A percentile compares a stretch with the other conserved stretches of the same genome.
Conservation (phyloP, 2,888 invertebrate species). For the Mythimna impura region DNA sequence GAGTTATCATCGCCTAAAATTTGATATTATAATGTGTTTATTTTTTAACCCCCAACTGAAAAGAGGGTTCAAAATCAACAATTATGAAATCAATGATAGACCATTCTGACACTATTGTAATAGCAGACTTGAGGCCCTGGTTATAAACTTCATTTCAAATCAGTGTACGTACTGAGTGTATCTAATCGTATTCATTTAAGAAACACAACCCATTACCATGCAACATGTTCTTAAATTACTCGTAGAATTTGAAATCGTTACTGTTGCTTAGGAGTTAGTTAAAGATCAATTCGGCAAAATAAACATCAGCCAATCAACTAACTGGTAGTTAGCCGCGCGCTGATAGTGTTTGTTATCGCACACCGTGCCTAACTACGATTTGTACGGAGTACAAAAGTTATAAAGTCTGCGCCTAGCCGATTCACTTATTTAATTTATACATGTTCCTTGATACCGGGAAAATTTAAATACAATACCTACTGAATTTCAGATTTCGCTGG, state of each 20-base stretch:
- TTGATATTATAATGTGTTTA: too few species aligned
- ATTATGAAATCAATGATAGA: too few species aligned
- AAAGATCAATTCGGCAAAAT: conserved; percentile 59
- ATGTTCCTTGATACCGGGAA: conserved; percentile 58
- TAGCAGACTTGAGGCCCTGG: too few species aligned
- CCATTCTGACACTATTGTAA: too few species aligned
- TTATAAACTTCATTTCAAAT: background rate
- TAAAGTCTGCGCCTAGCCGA: conserved; percentile 54
- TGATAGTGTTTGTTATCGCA: conserved; percentile 78
- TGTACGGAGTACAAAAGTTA: conserved; percentile 69
- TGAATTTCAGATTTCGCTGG: conserved; percentile 44
- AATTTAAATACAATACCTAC: conserved; percentile 70
- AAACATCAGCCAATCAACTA: conserved; percentile 54
- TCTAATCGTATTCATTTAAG: conserved; percentile 17
- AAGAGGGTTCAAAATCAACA: too few species aligned
- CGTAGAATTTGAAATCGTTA: background rate
- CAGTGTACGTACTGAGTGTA: conserved; percentile 10
- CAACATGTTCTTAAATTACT: conserved; percentile 20
- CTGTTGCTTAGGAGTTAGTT: conserved; percentile 20
- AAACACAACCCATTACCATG: conserved; percentile 27
- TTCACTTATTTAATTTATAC: conserved; percentile 69
- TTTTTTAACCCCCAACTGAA: too few species aligned
- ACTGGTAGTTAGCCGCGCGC: conserved; percentile 55
- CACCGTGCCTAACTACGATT: conserved; percentile 75
- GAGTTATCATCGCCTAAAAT: background rate